phyloP scores from a whole-genome alignment of 2,888 invertebrate species.

The Melipona bicolor region DNA sequence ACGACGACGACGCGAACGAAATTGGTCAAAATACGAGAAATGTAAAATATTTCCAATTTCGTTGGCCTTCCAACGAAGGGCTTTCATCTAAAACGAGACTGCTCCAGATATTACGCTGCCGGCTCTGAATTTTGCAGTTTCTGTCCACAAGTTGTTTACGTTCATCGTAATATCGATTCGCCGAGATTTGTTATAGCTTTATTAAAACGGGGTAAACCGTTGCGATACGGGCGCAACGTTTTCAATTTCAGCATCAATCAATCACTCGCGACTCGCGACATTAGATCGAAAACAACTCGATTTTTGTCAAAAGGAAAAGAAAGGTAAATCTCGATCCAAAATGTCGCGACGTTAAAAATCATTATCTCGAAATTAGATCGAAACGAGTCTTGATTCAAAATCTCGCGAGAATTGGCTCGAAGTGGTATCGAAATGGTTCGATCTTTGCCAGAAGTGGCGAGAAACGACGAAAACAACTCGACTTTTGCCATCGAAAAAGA shows the following conservation, averaged over 20 bases:
- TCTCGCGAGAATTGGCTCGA: too few relatives aligned
- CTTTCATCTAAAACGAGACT: background rate
- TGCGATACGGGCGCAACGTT: background rate
- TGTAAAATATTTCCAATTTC: background rate
- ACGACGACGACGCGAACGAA: too few relatives aligned
- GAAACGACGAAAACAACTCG: background rate
- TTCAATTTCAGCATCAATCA: background rate
- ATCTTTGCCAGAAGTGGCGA: too few relatives aligned
- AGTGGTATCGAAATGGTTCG: too few relatives aligned
- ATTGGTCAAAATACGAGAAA: too few relatives aligned
- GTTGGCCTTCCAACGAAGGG: background rate
- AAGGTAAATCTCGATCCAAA: background rate
- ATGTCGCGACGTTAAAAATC: too few relatives aligned
- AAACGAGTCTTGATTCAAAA: background rate
- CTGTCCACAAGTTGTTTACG: slow-evolving; percentile 4
- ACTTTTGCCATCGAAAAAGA: background rate
- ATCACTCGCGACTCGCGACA: too few relatives aligned
- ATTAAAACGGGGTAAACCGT: background rate
- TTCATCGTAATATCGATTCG: background rate
- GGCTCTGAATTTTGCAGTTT: background rate
- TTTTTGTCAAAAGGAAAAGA: fast-evolving
- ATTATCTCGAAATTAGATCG: too few relatives aligned
- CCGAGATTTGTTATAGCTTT: background rate
- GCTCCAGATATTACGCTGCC: background rate
- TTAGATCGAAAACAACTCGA: background rate